Evolutionary conservation across 1,140 invertebrate genomes (phyloP).

Genomic region (Brachionus calyciflorus): DNA sequence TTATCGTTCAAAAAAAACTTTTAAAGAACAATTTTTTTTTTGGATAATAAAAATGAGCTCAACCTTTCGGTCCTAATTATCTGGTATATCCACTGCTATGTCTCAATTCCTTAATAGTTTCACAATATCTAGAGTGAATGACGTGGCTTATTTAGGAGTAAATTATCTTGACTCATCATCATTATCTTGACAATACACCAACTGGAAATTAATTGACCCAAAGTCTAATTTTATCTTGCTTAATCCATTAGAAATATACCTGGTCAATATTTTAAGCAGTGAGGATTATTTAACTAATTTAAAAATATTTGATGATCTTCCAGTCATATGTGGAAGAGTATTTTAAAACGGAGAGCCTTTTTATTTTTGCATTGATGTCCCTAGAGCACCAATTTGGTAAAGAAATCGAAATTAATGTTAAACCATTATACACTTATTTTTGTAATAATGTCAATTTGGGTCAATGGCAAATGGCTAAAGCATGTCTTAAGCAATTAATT

Average conservation of each 20-base stretch:
- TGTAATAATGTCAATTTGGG: conserved; percentile 56
- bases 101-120: no score
- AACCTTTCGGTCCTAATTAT: no score
- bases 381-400: conserved; percentile 84
- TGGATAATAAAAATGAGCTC: no score
- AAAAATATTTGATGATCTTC: conserved; percentile 64
- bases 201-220: conserved; percentile 66
- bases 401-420: conserved; percentile 49
- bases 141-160: no score
- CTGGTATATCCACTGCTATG: no score
- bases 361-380: conserved; percentile 87
- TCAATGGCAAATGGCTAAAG: conserved; percentile 57
- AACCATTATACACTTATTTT: conserved; percentile 54
- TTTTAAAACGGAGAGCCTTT: conserved; percentile 95
- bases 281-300: conserved; percentile 64
- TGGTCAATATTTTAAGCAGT: conserved; percentile 69
- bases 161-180: no score
- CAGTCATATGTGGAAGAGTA: conserved; percentile 84
- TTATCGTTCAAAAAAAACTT: no score
- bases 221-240: conserved; percentile 66
- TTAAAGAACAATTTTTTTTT: no score
- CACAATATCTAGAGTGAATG: no score
- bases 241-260: conserved; percentile 72
- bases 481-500: conserved; percentile 51
- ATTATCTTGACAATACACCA: no score